phyloP scores from a whole-genome alignment of 2,797 vertebrate species.

The Siniperca scherzeri region DNA sequence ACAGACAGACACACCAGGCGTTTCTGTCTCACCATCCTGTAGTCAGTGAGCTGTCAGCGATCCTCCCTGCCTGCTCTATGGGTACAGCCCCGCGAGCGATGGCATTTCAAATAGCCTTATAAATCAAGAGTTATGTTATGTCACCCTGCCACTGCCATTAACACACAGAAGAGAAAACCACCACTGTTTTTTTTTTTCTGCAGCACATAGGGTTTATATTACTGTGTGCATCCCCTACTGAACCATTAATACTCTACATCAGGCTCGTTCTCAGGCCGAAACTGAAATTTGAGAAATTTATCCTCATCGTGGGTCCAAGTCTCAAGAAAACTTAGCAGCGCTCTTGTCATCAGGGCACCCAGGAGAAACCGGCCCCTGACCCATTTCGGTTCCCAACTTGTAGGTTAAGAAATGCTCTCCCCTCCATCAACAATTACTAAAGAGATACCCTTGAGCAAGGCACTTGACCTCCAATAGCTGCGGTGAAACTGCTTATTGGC shows the following conservation, averaged over 20 bases:
- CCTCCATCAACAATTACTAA: constrained; percentile 44
- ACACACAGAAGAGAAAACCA: constrained; percentile 79
- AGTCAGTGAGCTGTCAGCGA: constrained; percentile 83
- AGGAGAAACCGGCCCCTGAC: constrained; percentile 43
- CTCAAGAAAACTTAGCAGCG: constrained; percentile 48
- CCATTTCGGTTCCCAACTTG: constrained; percentile 52
- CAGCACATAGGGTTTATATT: constrained; percentile 68
- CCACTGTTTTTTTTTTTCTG: constrained; percentile 45
- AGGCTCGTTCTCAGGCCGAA: constrained; percentile 51
- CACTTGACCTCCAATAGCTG: constrained; percentile 55
- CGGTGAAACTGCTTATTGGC: constrained; percentile 21
- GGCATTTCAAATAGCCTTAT: constrained; percentile 86
- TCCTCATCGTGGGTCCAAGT: constrained; percentile 47
- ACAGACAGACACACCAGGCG: constrained; percentile 68
- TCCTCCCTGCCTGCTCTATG: constrained; percentile 76
- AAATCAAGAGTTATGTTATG: constrained; percentile 87
- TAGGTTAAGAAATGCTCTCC: constrained; percentile 51
- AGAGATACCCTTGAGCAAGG: constrained; percentile 63
- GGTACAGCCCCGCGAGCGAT: constrained; percentile 78
- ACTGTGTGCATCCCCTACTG: constrained; percentile 77
- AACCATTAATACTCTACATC: constrained; percentile 73
- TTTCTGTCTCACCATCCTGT: constrained; percentile 74
- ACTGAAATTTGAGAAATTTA: constrained; percentile 67
- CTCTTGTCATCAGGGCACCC: constrained; percentile 37
- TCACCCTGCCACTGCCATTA: constrained; percentile 84